A percentile compares a stretch with the other conserved stretches of the same genome.
Evolutionary conservation across 2,888 invertebrate species (phyloP).

Genomic region (Octodonta nipae): DNA sequence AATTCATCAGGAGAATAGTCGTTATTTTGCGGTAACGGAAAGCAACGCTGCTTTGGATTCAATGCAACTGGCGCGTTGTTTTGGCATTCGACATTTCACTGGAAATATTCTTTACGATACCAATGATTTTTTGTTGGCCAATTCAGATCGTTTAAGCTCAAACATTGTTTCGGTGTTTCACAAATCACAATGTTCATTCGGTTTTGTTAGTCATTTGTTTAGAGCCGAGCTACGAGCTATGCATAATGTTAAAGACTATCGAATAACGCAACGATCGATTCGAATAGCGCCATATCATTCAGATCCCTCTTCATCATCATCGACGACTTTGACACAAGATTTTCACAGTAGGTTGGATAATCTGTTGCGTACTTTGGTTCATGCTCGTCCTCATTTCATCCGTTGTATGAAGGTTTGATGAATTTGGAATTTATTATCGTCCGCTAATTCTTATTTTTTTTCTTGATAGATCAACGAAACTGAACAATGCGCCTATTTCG

Average conservation of each 20-base stretch:
- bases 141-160: conserved; percentile 83
- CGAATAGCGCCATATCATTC: conserved; percentile 82
- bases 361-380: conserved; percentile 77
- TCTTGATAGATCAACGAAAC: conserved; percentile 71
- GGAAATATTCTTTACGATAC: conserved; percentile 79
- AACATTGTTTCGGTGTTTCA: conserved; percentile 86
- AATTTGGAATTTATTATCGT: no score
- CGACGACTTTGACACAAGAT: conserved; percentile 85
- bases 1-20: no score
- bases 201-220: conserved; percentile 93
- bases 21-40: no score
- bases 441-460: no score
- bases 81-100: conserved; percentile 84
- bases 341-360: conserved; percentile 89
- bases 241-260: conserved; percentile 61
- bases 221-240: conserved; percentile 80
- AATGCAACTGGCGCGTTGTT: conserved; percentile 76
- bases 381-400: conserved; percentile 88
- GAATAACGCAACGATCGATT: no score
- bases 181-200: conserved; percentile 84
- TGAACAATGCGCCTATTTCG: conserved; percentile 72
- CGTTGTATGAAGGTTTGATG: no score
- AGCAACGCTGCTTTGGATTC: no score
- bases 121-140: conserved; percentile 77
- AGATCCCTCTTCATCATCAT: conserved; percentile 70